Evolutionary conservation across 2,113 vertebrate genomes (phyloP).

Genomic region (Brachyhypopomus gauderio): DNA sequence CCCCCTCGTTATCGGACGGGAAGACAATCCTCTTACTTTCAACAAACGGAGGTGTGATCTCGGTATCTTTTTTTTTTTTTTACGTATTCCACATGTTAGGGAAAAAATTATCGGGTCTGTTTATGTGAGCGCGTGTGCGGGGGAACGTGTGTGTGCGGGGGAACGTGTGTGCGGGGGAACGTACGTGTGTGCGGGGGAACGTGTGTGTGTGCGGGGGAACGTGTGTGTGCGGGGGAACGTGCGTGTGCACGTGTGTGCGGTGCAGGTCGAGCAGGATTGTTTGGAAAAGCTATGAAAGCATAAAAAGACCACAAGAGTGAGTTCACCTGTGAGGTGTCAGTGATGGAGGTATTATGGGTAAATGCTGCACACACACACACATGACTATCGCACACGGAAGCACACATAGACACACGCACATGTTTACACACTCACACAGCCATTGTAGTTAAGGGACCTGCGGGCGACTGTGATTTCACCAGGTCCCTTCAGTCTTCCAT

Average conservation of each 20-base stretch:
- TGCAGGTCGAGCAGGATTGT: background rate
- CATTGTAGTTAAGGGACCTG: conserved; percentile 67
- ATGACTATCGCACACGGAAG: background rate
- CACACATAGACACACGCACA: conserved; percentile 57
- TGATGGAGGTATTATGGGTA: conserved; percentile 69
- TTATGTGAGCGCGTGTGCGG: too few species aligned
- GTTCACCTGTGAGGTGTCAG: conserved; percentile 26
- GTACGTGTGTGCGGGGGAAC: too few species aligned
- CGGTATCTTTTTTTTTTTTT: background rate
- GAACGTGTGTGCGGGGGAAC: background rate
- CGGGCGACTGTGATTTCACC: conserved; percentile 55
- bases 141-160: too few species aligned
- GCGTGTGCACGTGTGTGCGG: background rate
- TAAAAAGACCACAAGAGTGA: background rate
- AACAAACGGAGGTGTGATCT: background rate
- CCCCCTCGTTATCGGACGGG: background rate
- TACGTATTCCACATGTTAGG: background rate
- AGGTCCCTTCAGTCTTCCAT: conserved; percentile 54
- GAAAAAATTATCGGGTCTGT: background rate
- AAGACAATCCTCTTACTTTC: conserved; percentile 10
- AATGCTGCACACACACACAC: conserved; percentile 67
- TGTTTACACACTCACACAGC: conserved; percentile 68
- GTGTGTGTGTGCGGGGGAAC: too few species aligned
- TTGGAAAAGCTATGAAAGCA: conserved; percentile 12
- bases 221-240: too few species aligned